A percentile compares a stretch with the other conserved stretches of the same genome.
phyloP scores from a whole-genome alignment of 2,113 vertebrate genomes.

The Argyrosomus japonicus region DNA sequence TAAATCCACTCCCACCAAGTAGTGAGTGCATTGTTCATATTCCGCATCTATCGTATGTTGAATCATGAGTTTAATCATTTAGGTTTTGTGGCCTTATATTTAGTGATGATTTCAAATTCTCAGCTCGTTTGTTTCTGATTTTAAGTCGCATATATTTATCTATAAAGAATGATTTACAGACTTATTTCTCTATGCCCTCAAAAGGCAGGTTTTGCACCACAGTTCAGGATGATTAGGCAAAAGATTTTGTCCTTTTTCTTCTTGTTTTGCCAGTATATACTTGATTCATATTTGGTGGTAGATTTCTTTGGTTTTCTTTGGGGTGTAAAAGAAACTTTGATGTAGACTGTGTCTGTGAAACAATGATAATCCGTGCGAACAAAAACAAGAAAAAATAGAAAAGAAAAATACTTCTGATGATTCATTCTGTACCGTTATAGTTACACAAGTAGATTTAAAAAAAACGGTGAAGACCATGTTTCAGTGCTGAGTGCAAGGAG shows the following conservation, averaged over 20 bases:
- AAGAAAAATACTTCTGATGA: conserved; percentile 28
- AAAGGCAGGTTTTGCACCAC: conserved; percentile 47
- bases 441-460: conserved; percentile 63
- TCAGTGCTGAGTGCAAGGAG: conserved; percentile 61
- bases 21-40: conserved; percentile 38
- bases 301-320: conserved; percentile 55
- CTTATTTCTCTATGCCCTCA: conserved; percentile 50
- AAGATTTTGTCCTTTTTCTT: conserved; percentile 8
- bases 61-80: conserved; percentile 67
- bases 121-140: conserved; percentile 30
- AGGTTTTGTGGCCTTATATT: conserved; percentile 83
- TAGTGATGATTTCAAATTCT: conserved; percentile 51
- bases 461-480: conserved; percentile 44
- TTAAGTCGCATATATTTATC: conserved; percentile 45
- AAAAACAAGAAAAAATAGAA: neutral
- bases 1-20: conserved; percentile 17
- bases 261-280: conserved; percentile 52
- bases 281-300: conserved; percentile 67
- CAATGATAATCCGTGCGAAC: conserved; percentile 50
- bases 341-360: conserved; percentile 79
- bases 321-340: conserved; percentile 60
- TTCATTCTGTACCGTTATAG: conserved; percentile 72
- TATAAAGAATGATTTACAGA: conserved; percentile 47
- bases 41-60: conserved; percentile 44
- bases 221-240: conserved; percentile 36